These are phyloP conservation scores for Procambarus virginalis DNA, from an alignment of 1,140 invertebrate genomes.

Conservation along the genomic window DNA sequence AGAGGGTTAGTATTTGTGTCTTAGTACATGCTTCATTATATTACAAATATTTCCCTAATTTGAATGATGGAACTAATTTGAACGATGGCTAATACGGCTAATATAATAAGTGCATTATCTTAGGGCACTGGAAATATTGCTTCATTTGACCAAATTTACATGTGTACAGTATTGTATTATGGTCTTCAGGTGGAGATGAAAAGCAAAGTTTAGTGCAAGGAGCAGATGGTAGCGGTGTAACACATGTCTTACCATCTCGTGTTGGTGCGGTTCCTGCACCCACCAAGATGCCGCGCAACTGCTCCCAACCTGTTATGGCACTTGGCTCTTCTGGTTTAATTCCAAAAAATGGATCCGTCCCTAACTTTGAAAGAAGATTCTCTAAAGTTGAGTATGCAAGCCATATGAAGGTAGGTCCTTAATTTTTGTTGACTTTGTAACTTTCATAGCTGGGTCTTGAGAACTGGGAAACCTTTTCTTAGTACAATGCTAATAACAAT, in stretches of 20 bases:
- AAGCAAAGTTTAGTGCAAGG: constrained; percentile 12
- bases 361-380: constrained; percentile 85
- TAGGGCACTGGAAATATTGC: too few species aligned
- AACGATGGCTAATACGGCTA: too few species aligned
- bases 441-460: too few species aligned
- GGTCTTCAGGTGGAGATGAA: constrained; percentile 36
- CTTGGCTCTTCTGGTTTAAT: constrained; percentile 75
- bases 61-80: too few species aligned
- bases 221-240: not conserved
- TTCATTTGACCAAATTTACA: not conserved
- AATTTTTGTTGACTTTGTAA: too few species aligned
- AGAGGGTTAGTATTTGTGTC: not conserved
- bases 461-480: too few species aligned
- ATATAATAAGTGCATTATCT: too few species aligned
- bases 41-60: too few species aligned
- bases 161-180: not conserved
- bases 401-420: constrained; percentile 57
- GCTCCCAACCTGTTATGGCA: constrained; percentile 83
- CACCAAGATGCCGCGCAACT: constrained; percentile 82
- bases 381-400: constrained; percentile 62
- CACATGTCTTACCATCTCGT: constrained; percentile 14
- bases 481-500: too few species aligned
- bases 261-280: constrained; percentile 3
- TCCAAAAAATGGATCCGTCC: constrained; percentile 90
- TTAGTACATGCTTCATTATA: too few species aligned